Evolutionary conservation across 2,888 invertebrate genomes (phyloP), one percentile per base, ranked within the genome.

Genomic region (Idaea dimidiata): DNA sequence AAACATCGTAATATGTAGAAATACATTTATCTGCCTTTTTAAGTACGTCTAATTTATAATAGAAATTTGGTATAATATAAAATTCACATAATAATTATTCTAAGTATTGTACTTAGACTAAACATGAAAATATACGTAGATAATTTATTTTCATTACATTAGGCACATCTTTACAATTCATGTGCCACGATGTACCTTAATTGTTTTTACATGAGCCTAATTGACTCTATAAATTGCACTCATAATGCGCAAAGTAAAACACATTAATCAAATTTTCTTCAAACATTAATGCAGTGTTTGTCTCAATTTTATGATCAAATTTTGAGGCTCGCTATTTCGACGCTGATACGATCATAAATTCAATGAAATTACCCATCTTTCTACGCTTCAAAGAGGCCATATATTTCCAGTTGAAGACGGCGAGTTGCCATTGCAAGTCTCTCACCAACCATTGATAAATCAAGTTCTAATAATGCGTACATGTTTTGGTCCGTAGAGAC

Each of bases 301-400:
- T 86, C 78, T 82, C 80, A 81, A 80, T 85, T 86, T 84, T 77
- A 82, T 77, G 76, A 84, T 75, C 76, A 77, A 87, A 87, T 86
- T 88, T 89, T 84, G 84, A 84, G 82, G 79, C 76, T 83, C 78
- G 84, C 84, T 84, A 84, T 88, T 85, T 84, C 82, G 79, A 76
- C 81, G 81, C 80, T 86, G 88, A 88, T 88, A 88, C 87, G 86
- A 84, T 85, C 88, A 91, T 91, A 91, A 90, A 90, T 91, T 87
- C 88, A 83, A 85, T 88, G 87, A 89, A 90, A 91, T 91, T 88
- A 89, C 89, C 89, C 88, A 90, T 91, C 87, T 88, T 89, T 91
- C 87, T 86, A 83, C 82, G 88, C 85, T 89, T 89, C 91, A 89
- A 89, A 88, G 86, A 83, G 88, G 84, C 84, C 84, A 88, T 91